phyloP scores from a whole-genome alignment of 2,888 invertebrate genomes.

The Ferdinandea cuprea region DNA sequence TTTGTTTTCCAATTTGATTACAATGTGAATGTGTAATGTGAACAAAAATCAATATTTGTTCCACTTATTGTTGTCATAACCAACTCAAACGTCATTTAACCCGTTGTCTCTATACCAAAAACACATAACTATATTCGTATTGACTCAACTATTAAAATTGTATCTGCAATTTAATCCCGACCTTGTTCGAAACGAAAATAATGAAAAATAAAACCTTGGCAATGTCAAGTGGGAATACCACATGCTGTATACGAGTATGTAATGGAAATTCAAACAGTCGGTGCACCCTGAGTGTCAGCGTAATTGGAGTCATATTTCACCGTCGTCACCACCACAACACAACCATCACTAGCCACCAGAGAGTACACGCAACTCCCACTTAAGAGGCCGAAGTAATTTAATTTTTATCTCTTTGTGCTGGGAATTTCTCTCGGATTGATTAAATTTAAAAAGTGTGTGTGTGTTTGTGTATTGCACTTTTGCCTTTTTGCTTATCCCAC shows the following conservation, averaged over 20 bases:
- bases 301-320: slow-evolving; percentile 73
- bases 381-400: slow-evolving; percentile 1
- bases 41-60: slow-evolving; percentile 20
- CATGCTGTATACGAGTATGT: slow-evolving; percentile 29
- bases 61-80: slow-evolving; percentile 19
- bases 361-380: slow-evolving; percentile 36
- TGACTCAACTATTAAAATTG: slow-evolving; percentile 53
- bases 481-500: slow-evolving; percentile 1
- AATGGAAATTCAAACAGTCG: slow-evolving; percentile 66
- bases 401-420: slow-evolving; percentile 18
- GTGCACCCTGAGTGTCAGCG: slow-evolving; percentile 57
- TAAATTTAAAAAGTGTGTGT: slow-evolving; percentile 19
- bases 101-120: background rate
- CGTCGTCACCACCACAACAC: slow-evolving; percentile 35
- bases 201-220: slow-evolving; percentile 39
- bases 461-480: too few species aligned
- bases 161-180: slow-evolving; percentile 70
- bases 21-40: background rate
- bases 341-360: too few species aligned
- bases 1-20: too few species aligned
- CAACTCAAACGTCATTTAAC: slow-evolving; percentile 9
- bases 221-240: slow-evolving; percentile 72
- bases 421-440: slow-evolving; percentile 52
- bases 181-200: slow-evolving; percentile 47
- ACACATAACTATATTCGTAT: background rate